A percentile compares a stretch with the other conserved stretches of the same genome.
Conservation (phyloP, 1,140 invertebrate genomes). For the Subanguina moxae region DNA sequence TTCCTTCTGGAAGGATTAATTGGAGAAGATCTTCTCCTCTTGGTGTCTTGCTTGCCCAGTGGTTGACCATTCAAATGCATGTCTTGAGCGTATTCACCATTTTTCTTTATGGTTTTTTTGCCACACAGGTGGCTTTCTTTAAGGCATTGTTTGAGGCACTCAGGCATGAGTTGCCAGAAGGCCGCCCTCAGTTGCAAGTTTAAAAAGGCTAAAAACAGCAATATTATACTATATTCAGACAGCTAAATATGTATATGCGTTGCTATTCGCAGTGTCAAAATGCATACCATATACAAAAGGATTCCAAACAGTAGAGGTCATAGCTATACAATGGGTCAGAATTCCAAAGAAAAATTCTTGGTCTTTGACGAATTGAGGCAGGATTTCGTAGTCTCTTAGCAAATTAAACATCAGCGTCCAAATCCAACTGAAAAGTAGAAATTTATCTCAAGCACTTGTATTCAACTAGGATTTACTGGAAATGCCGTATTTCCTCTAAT, state of each 20-base stretch:
- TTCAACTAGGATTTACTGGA: background rate
- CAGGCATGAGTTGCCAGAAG: conserved; percentile 54
- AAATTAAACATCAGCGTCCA: conserved; percentile 64
- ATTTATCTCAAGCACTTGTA: too few species aligned
- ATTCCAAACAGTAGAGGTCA: conserved; percentile 63
- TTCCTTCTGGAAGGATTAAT: background rate
- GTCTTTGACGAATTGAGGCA: conserved; percentile 49
- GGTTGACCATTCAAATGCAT: background rate
- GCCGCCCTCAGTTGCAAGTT: conserved; percentile 59
- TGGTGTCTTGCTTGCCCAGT: background rate
- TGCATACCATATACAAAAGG: background rate
- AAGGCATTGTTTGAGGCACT: conserved; percentile 29
- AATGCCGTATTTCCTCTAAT: background rate
- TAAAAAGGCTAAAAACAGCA: conserved; percentile 65
- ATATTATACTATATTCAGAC: conserved; percentile 48
- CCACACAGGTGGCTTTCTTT: background rate
- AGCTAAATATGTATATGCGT: background rate
- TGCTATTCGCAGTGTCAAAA: background rate
- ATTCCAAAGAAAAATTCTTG: conserved; percentile 62
- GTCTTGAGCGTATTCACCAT: background rate
- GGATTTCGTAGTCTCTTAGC: conserved; percentile 62
- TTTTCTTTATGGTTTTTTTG: background rate
- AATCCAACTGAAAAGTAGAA: conserved; percentile 62
- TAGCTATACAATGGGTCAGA: conserved; percentile 63
- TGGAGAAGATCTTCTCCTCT: background rate